Base-by-base conservation (phyloP, 2,797 vertebrate species). In the Amniataba percoides region DNA sequence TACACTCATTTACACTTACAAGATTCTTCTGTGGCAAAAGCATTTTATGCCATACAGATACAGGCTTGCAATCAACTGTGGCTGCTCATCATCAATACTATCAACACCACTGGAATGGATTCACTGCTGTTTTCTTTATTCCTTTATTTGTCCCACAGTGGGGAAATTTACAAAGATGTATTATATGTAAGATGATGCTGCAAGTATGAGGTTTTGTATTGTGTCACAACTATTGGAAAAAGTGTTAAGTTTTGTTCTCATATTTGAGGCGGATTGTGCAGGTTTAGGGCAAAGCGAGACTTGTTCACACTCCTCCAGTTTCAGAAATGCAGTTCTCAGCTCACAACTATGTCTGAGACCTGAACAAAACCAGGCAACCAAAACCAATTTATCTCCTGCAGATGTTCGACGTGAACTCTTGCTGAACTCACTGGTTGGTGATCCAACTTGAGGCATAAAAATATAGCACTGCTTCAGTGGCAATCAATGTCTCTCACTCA, bases 301-400 rank as follows among this genome's bases (percentile, higher is more conserved):
- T 79, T 89, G 78, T 78, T 82, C 25, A 14, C 1, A 7, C 7
- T 57, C 1, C 66, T 88, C 42, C 23, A 43, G 52, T 84, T 78
- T 61, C 74, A 52, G 23, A 82, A 74, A 82, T 18, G 1, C 11
- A 53, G 3, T 18, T 61, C 12, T 43, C 1, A 48, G 36, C 55
- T 72, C 7, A 63, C 14, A 66, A 27, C 16, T 11, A 27, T 21
- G 43, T n/a, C 7, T 59, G 25, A 46, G 25, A 63, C 23, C 19
- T 5, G 15, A 73, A 69, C 8, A 48, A 77, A 81, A 49, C 21
- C 43, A 65, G 42, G 62, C 77, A 82, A 60, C 46, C 65, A 62
- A 69, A 72, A 16, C 14, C 2, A 64, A 66, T 25, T 16, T 45
- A 74, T 72, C 21, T 80, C 25, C 18, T 43, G 3, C 15, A 3